Base-by-base conservation (phyloP, 2,888 invertebrate species). In the Torymus auratus region DNA sequence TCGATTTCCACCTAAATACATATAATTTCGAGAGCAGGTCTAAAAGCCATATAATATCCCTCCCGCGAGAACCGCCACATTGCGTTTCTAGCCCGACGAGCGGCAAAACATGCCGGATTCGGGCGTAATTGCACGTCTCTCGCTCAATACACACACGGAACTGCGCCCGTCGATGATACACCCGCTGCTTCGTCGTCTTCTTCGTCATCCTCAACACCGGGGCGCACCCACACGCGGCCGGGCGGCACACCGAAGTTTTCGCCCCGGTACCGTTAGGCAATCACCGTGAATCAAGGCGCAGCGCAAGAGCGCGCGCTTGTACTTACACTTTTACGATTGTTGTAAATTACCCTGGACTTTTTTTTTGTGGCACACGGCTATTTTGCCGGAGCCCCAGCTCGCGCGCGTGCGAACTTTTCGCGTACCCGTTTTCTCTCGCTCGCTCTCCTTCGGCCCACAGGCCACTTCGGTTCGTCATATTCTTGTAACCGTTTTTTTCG, bases 251-350 rank as follows among this genome's bases (percentile, higher is more conserved):
- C 84, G 83, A 85, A 85, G 78, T 85, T 86, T 87, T 87, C 85
- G 83, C 84, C 78, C 78, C 81, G 80, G 83, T 86, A 84, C 87
- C 86, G 86, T 87, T 87, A 87, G 84, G 86, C 85, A 87, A 87
- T 87, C 86, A 86, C 83, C 85, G 87, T 87, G 86, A 87, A 87
- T 87, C 87, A 87, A 85, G 77, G 65, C 81, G 60, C 81, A 80
- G 83, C 81, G 80, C 77, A 83, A 65, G 82, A 80, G 82, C 81
- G 80, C 75, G 83, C 78, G 81, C 83, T 85, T 83, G 84, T 81
- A 83, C 80, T 82, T 83, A 85, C 83, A 85, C 86, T 84, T 87
- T 86, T 87, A 87, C 85, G 86, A 86, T 86, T 85, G 86, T 85
- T 85, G 86, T 87, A 86, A 87, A 87, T 87, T 87, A 86, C 86